Conservation (phyloP, 2,797 vertebrate species). For the Chiloscyllium punctatum region DNA sequence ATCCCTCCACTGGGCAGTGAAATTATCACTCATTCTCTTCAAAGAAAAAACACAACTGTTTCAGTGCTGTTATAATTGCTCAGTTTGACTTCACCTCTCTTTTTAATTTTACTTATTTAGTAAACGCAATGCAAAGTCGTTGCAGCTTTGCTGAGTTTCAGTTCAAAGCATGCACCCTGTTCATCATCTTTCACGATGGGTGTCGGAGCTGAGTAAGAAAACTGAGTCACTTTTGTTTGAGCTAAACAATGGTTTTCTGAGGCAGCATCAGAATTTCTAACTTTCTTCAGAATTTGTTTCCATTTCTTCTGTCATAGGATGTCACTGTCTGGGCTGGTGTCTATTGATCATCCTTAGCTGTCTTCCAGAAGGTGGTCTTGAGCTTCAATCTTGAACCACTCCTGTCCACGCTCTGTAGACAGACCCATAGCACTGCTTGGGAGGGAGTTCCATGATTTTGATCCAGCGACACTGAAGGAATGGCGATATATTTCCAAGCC, state of each 20-base stretch:
- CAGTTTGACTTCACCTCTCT: neutral
- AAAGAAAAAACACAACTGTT: neutral
- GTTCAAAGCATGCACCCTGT: neutral
- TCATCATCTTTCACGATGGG: neutral
- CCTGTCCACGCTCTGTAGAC: too few relatives aligned
- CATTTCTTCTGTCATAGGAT: too few relatives aligned
- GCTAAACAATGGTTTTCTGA: neutral
- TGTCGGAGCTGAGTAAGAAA: neutral
- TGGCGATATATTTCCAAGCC: too few relatives aligned
- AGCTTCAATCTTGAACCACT: too few relatives aligned
- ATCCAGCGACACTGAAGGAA: too few relatives aligned
- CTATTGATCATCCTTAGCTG: too few relatives aligned
- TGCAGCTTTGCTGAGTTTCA: neutral
- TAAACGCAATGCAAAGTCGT: neutral
- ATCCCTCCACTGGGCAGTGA: constrained; percentile 2
- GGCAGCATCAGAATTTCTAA: neutral
- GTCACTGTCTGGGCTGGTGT: too few relatives aligned
- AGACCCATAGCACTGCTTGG: too few relatives aligned
- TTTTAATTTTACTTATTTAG: neutral
- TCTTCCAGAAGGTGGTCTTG: too few relatives aligned
- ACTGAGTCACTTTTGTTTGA: neutral
- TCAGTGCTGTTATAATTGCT: neutral
- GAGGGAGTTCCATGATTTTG: too few relatives aligned
- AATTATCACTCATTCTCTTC: neutral
- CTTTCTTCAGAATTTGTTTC: neutral